phyloP scores from a whole-genome alignment of 2,888 invertebrate genomes.

The Vanessa cardui region DNA sequence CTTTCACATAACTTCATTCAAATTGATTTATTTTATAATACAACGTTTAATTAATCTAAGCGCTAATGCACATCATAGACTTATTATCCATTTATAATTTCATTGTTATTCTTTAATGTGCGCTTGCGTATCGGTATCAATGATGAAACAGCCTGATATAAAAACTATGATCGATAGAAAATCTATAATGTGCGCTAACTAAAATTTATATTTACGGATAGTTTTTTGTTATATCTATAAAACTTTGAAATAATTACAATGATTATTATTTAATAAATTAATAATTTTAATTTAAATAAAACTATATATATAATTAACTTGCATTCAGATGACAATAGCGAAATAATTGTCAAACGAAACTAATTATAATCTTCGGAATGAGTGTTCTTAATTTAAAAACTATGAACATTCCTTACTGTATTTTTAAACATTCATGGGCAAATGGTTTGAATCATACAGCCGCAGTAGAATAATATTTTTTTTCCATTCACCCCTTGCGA shows the following conservation, averaged over 20 bases:
- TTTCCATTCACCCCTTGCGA: no score
- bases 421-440: no score
- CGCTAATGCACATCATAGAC: neutral
- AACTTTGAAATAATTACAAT: neutral
- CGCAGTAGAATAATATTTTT: no score
- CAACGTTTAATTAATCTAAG: conserved; percentile 16
- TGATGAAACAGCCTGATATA: neutral
- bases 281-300: neutral
- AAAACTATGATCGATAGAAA: neutral
- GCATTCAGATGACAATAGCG: conserved; percentile 8
- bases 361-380: no score
- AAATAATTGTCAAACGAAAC: no score
- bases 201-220: neutral
- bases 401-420: no score
- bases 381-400: no score
- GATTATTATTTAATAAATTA: neutral
- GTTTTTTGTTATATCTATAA: neutral
- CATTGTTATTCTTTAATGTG: no score
- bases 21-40: conserved; percentile 24
- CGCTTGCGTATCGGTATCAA: no score
- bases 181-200: neutral
- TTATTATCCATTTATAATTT: neutral
- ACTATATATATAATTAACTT: neutral
- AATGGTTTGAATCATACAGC: no score
- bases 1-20: neutral